These are phyloP conservation scores for Acromyrmex charruanus DNA, from an alignment of 1,140 invertebrate species.

Conservation along the genomic window DNA sequence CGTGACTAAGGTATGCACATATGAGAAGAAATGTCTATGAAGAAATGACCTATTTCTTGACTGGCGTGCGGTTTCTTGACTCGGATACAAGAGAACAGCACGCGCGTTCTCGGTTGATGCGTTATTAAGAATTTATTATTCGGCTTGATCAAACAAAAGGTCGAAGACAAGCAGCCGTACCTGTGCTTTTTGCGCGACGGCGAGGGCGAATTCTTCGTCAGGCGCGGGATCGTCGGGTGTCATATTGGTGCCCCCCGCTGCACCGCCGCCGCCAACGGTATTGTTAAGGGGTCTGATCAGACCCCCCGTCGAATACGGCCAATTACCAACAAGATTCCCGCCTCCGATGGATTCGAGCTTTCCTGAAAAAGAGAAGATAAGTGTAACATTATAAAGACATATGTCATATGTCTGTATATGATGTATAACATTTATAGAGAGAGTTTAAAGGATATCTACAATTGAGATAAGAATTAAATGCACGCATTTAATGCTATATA, in stretches of 20 bases:
- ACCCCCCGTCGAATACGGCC: conserved; percentile 65
- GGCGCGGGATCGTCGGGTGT: conserved; percentile 76
- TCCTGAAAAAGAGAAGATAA: conserved; percentile 63
- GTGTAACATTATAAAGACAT: background rate
- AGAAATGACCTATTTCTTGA: conserved; percentile 31
- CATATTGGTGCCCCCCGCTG: conserved; percentile 76
- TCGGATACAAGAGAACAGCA: conserved; percentile 6
- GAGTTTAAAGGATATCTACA: background rate
- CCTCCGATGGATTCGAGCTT: conserved; percentile 75
- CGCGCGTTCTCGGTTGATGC: background rate
- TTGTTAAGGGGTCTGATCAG: conserved; percentile 61
- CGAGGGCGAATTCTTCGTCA: conserved; percentile 79
- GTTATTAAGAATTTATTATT: conserved; percentile 54
- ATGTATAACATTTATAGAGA: background rate
- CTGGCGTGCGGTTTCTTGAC: background rate
- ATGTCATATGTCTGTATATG: background rate
- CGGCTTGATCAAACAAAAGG: background rate
- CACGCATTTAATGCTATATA: background rate
- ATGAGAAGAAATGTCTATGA: background rate
- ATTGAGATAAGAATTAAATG: conserved; percentile 16
- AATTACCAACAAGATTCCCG: conserved; percentile 69
- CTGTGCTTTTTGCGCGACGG: conserved; percentile 78
- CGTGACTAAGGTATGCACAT: background rate
- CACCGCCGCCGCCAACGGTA: conserved; percentile 59
- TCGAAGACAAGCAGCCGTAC: conserved; percentile 60